These are phyloP conservation scores for Simalia tracyae DNA, from an alignment of 2,797 vertebrate species.

Conservation along the genomic window DNA sequence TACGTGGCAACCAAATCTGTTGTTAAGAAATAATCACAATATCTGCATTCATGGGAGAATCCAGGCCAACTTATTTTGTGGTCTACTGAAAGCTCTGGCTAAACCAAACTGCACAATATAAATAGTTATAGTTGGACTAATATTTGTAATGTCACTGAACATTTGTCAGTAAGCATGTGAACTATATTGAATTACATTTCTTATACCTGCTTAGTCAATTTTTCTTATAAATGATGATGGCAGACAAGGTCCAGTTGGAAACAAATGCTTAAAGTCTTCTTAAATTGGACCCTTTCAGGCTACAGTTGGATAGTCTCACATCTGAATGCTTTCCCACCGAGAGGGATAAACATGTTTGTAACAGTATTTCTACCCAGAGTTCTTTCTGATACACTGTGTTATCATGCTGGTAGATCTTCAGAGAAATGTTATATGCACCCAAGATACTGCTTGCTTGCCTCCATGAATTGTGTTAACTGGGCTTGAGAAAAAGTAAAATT, in stretches of 20 bases:
- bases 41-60: not conserved
- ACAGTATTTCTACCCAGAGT: not conserved
- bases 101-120: not conserved
- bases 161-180: not conserved
- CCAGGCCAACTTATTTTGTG: not conserved
- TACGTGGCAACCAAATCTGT: not conserved
- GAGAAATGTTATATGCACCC: not conserved
- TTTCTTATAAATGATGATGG: conserved; percentile 3
- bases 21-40: not conserved
- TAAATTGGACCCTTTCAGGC: not conserved
- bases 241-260: conserved; percentile 11
- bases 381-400: not conserved
- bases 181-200: not conserved
- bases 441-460: not conserved
- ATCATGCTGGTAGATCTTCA: not conserved
- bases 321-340: not conserved
- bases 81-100: not conserved
- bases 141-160: conserved; percentile 11
- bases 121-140: too few relatives aligned
- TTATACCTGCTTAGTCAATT: not conserved
- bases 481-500: conserved; percentile 24
- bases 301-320: not conserved
- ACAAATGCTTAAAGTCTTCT: not conserved
- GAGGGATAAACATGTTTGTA: not conserved
- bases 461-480: not conserved